Conservation (phyloP, 64 coral and sea anemone genomes). For the Montipora capricornis region DNA sequence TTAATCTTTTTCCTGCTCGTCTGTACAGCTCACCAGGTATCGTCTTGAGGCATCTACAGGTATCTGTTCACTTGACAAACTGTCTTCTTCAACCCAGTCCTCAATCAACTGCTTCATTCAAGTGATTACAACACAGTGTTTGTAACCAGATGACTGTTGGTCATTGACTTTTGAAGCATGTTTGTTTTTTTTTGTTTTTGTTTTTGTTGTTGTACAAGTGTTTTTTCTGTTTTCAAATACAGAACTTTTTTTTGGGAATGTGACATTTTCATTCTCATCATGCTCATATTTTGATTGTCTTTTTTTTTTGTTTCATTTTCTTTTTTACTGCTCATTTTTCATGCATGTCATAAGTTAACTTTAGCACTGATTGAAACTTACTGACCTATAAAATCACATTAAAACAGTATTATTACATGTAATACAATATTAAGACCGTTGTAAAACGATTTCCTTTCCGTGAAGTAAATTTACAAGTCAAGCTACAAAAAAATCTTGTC, state of each 20-base stretch:
- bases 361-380: neutral
- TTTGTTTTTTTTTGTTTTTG: constrained; percentile 62
- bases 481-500: neutral
- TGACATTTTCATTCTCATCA: constrained; percentile 26
- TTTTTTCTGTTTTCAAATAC: neutral
- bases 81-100: neutral
- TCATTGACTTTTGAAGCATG: constrained; percentile 67
- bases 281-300: constrained; percentile 4
- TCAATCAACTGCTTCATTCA: too few relatives aligned
- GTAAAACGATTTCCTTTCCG: neutral
- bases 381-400: constrained; percentile 18
- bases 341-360: neutral
- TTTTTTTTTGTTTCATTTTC: neutral
- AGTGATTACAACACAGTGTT: neutral
- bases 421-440: neutral
- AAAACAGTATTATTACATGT: neutral
- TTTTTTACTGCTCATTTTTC: neutral
- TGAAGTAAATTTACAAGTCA: neutral
- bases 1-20: neutral
- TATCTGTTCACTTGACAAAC: neutral
- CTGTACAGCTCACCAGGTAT: neutral
- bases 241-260: constrained; percentile 43
- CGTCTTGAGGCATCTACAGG: neutral
- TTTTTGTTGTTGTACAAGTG: constrained; percentile 20
- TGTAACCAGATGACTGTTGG: neutral